phyloP scores from a whole-genome alignment of 2,888 invertebrate genomes.

The Sialis lutaria region DNA sequence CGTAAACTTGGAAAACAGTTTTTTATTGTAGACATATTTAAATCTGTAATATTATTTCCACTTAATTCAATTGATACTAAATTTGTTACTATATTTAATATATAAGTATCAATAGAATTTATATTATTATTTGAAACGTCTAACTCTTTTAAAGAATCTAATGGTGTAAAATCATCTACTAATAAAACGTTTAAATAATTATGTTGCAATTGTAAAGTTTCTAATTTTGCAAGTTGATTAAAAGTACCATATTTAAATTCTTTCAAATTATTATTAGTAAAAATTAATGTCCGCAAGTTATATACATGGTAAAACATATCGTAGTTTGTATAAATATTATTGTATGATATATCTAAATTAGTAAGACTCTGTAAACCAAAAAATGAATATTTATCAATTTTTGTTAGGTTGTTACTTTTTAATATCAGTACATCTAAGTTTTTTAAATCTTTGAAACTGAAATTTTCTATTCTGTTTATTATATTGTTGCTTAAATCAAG shows the following conservation, averaged over 20 bases:
- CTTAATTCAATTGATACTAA: not conserved
- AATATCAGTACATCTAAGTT: not conserved
- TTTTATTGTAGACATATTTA: not conserved
- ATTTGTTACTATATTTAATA: not conserved
- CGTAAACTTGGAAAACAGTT: not conserved
- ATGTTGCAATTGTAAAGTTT: not conserved
- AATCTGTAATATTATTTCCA: not conserved
- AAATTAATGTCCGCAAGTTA: not conserved
- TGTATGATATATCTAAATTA: not conserved
- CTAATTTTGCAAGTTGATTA: not conserved
- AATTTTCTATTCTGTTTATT: not conserved
- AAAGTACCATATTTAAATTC: not conserved
- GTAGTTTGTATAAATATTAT: not conserved
- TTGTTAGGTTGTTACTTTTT: not conserved
- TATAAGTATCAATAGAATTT: not conserved
- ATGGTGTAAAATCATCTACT: not conserved
- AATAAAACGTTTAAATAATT: not conserved
- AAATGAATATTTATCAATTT: not conserved
- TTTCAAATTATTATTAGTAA: not conserved
- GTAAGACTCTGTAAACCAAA: not conserved
- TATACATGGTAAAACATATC: not conserved
- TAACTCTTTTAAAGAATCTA: not conserved
- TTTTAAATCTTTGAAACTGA: not conserved
- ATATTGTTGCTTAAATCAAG: not conserved
- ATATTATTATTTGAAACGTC: not conserved